Evolutionary conservation across 2,113 vertebrate genomes (phyloP).

Genomic region (Anas platyrhynchos): DNA sequence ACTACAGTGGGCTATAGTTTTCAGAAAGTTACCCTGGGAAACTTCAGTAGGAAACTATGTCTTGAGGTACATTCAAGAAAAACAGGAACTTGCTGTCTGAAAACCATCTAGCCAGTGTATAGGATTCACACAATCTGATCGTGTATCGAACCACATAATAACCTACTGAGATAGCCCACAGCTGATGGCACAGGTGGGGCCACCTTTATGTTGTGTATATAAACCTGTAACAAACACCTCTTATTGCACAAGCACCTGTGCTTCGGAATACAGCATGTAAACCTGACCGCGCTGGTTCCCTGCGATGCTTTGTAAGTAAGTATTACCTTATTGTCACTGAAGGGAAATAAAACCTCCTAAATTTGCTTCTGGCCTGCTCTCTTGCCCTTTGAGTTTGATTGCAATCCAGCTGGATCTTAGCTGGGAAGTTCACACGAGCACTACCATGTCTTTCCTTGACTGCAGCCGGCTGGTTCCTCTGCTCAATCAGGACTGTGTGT

Average conservation of each 20-base stretch:
- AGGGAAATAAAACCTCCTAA: not conserved
- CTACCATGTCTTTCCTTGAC: not conserved
- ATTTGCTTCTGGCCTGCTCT: not conserved
- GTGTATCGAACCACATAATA: not conserved
- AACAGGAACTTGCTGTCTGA: not conserved
- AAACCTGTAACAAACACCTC: not conserved
- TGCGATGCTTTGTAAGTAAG: accelerated
- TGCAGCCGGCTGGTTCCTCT: not conserved
- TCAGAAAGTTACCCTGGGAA: not conserved
- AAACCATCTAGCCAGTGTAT: not conserved
- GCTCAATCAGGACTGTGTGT: not conserved
- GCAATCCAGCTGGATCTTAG: not conserved
- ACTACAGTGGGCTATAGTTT: not conserved
- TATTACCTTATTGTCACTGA: not conserved
- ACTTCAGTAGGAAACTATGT: not conserved
- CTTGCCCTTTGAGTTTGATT: not conserved
- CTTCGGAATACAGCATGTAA: not conserved
- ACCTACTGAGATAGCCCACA: not conserved
- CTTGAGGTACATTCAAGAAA: not conserved
- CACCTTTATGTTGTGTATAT: not conserved
- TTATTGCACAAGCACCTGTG: not conserved
- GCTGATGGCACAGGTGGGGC: not conserved
- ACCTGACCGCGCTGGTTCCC: not conserved
- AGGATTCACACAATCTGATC: not conserved
- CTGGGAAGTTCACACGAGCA: not conserved